Base-by-base conservation (phyloP, 2,113 vertebrate species). In the Pituophis catenifer region DNA sequence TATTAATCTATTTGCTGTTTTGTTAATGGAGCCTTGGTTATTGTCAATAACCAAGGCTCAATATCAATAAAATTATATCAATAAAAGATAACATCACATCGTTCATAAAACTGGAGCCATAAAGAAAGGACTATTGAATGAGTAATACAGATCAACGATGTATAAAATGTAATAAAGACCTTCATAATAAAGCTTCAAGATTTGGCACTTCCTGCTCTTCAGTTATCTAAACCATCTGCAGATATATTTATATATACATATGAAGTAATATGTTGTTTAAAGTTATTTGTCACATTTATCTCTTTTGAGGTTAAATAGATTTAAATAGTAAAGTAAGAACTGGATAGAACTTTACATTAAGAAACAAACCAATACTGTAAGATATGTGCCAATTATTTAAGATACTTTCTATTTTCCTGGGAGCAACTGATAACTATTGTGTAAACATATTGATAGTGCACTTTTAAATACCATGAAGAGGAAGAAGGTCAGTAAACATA, bases 11-110 rank as follows among this genome's bases (percentile, higher is more conserved):
- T 91, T 90, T 75, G 86, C 91, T n/a, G 0, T 29, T 1, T 89
- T 11, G 62, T 91, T 17, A 0, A 0, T 5, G 91, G 57, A 59
- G 0, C 5, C 0, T 1, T 0, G 0, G 12, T 38, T 1, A 54
- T 0, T 87, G 70, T 0, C 0, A 44, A 44, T 44, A 44, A 44
- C 38, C 38, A 44, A 44, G 38, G 38, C 38, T 44, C 38, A 44
- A 44, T 44, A 44, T 44, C 38, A 44, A 44, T 44, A 44, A 44
- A 44, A 44, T 44, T 44, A 44, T 44, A 54, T 57, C 70, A 0
- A 0, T 44, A 92, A 87, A 1, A 62, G 0, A 33, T 70, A 57
- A 57, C 48, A 24, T n/a, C 53, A 29, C 26, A 90, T 53, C 1
- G 0, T n/a, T 1, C 0, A 44, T 50, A 58, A 86, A 0, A 7